Percentiles rank a stretch among this genome's conserved stretches.
Conservation (phyloP, 2,797 vertebrate species). For the Propithecus deckenii region DNA sequence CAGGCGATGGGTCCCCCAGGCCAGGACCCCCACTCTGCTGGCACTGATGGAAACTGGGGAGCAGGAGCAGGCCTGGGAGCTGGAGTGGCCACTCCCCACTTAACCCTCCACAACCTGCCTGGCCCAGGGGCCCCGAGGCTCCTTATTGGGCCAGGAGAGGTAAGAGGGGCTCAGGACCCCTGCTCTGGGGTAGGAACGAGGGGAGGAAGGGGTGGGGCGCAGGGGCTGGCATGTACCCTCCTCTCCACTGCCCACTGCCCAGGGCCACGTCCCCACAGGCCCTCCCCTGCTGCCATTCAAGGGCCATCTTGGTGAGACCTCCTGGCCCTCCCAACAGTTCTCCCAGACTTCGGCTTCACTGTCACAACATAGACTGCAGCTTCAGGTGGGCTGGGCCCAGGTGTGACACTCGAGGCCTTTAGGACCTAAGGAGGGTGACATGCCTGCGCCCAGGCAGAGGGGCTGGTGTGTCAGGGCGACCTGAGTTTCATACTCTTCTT, state of each 20-base stretch:
- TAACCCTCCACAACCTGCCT: not conserved
- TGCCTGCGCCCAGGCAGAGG: not conserved
- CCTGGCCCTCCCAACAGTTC: not conserved
- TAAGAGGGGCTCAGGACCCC: not conserved
- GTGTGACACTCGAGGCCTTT: not conserved
- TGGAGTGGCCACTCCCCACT: accelerated
- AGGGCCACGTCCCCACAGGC: not conserved
- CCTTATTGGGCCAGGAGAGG: not conserved
- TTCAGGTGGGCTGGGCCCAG: not conserved
- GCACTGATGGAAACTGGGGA: not conserved
- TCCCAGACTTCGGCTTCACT: not conserved
- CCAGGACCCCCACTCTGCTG: not conserved
- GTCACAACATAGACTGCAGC: not conserved
- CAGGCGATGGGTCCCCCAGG: not conserved
- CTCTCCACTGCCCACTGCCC: not conserved
- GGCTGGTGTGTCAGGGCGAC: not conserved
- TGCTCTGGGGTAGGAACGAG: not conserved
- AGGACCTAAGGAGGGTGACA: not conserved
- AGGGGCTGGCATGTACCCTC: not conserved
- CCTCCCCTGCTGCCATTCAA: not conserved
- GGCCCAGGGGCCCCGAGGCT: not conserved
- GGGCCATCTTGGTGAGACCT: not conserved
- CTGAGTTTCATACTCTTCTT: not conserved
- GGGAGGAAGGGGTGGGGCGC: not conserved
- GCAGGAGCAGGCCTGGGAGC: not conserved